Base-by-base conservation (phyloP, 2,113 vertebrate species). In the Megaceryle torquata region DNA sequence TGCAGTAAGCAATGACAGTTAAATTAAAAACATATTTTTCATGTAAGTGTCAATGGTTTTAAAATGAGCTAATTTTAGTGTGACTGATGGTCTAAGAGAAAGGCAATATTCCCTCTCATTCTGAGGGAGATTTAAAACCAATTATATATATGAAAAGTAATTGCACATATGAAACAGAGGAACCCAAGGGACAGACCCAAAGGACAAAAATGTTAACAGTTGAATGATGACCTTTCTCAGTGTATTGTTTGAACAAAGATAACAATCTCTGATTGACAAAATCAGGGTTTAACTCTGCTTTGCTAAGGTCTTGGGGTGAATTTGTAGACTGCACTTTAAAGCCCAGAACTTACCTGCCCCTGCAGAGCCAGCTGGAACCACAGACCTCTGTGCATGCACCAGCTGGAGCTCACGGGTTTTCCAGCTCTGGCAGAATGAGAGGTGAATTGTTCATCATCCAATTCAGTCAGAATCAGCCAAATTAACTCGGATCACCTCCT, bases 31-130 rank as follows among this genome's bases (percentile, higher is more conserved):
- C 2, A 29, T 46, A 61, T 88, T 68, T 94, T 90, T 75, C n/a
- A 63, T 68, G 25, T 46, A 78, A 93, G n/a, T 80, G 75, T 94
- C 57, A 72, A 15, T 70, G 51, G 24, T 50, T 93, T 95, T 89
- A 88, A 93, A 24, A 93, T 8, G 3, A 91, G 26, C 39, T 94
- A 50, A 89, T 97, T 95, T 96, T 53, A 83, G 39, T 79, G 54
- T 41, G 53, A 93, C 48, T 81, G 63, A 37, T 80, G 44, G 67
- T 89, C 41, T 71, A 86, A 87, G 44, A 75, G 31, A 44, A 63
- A 81, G 64, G 63, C 60, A 95, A 69, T 44, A 61, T 35, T 59
- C 20, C 50, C 26, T 94, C 31, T 71, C 60, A 84, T 82, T 89
- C 7, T 21, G 79, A 63, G 41, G 28, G 19, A 64, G 6, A 75